These are phyloP conservation scores for Caenorhabditis panamensis DNA, from an alignment of 2,888 invertebrate species.

Conservation along the genomic window DNA sequence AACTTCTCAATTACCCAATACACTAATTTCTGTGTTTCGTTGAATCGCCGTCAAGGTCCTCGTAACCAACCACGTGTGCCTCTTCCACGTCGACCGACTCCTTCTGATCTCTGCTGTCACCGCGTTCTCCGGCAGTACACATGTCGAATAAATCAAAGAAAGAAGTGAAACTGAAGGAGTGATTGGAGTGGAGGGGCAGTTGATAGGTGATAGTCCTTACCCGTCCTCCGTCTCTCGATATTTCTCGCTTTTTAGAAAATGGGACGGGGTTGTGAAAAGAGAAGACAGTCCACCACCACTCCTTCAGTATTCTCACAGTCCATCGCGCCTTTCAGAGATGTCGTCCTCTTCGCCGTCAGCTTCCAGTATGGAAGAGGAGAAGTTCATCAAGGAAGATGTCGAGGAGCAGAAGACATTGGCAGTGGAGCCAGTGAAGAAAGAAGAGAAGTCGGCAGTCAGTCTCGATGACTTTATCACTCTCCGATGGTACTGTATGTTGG, in stretches of 20 bases:
- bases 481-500: slow-evolving; percentile 46
- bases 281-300: slow-evolving; percentile 6
- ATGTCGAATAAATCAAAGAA: slow-evolving; percentile 44
- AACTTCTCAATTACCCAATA: not conserved
- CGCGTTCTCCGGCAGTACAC: not conserved
- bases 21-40: not conserved
- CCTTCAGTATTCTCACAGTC: not conserved
- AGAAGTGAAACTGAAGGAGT: slow-evolving; percentile 2
- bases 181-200: slow-evolving; percentile 8
- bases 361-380: slow-evolving; percentile 35
- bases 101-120: slow-evolving; percentile 10
- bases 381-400: slow-evolving; percentile 28
- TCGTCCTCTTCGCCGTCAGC: slow-evolving; percentile 33
- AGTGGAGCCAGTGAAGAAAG: not conserved
- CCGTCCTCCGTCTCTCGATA: slow-evolving; percentile 21
- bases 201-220: not conserved
- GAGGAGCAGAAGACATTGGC: slow-evolving; percentile 22
- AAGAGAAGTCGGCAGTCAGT: slow-evolving; percentile 4
- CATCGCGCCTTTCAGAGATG: slow-evolving; percentile 27
- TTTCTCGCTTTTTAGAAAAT: slow-evolving; percentile 5
- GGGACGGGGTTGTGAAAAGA: not conserved
- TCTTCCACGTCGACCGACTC: not conserved
- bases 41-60: slow-evolving; percentile 27
- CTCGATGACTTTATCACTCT: slow-evolving; percentile 35
- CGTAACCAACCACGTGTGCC: slow-evolving; percentile 14